Evolutionary conservation across 2,888 invertebrate species (phyloP), one percentile per base, ranked within the genome.

Genomic region (Drosophila sordidula): DNA sequence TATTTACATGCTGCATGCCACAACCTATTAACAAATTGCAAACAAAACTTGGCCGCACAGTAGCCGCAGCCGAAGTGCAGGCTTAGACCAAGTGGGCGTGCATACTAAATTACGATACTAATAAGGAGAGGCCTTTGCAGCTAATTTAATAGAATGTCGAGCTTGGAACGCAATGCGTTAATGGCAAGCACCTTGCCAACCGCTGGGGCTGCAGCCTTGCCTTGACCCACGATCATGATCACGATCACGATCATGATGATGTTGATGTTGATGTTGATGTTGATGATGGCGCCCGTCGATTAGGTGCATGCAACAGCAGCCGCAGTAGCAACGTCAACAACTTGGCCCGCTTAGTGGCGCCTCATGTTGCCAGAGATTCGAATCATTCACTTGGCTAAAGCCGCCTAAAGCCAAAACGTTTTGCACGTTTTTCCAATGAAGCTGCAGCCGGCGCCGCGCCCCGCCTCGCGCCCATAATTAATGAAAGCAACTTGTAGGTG

Each of bases 361-460:
- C 82, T 72, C 80, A 70, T 73, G 64, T 58, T 67, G 51, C 54
- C 51, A 51, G 50, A 75, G 85, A 85, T 85, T 70, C 71, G 79
- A 89, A 85, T 85, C 85, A 85, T 85, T 85, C 85, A 85, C 89
- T 85, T 89, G 78, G 78, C 83, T 59, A 54, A 54, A 73, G 66
- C 64, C 74, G 69, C 89, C 78, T 50, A 39, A 9, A 64, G 80
- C 75, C 58, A 67, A 78, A 83, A 67, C 87, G 80, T 80, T 88
- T 81, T 89, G 87, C 89, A 85, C 89, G 85, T 89, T 89, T 85
- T 85, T 87, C 87, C 85, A 85, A 85, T 78, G 85, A 85, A 89
- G 76, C 74, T 55, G 82, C 76, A 25, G 29, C 57, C 44, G 69
- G 57, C 52, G 61, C 65, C 74, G 64, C 64, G 64, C 73, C 76